These are phyloP conservation scores for Gouania willdenowi DNA, from an alignment of 2,797 vertebrate genomes.

Conservation along the genomic window DNA sequence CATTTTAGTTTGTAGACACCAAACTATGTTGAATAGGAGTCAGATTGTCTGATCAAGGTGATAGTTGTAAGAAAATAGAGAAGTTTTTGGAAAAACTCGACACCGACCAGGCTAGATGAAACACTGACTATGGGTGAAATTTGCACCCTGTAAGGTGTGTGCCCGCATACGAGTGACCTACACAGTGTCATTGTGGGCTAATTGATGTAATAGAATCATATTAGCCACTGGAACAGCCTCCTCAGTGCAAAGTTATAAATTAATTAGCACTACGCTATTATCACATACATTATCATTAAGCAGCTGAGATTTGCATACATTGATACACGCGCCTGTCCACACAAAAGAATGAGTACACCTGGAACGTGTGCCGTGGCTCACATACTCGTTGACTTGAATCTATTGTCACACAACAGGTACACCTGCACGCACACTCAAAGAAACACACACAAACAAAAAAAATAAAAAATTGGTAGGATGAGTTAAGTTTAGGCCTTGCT, in stretches of 20 bases:
- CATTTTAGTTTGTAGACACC: not conserved
- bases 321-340: slow-evolving; percentile 42
- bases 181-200: slow-evolving; percentile 84
- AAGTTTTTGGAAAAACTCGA: slow-evolving; percentile 8
- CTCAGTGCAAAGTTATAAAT: slow-evolving; percentile 85
- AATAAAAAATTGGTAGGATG: slow-evolving; percentile 46
- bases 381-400: slow-evolving; percentile 5
- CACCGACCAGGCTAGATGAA: slow-evolving; percentile 5
- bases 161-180: slow-evolving; percentile 76
- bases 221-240: slow-evolving; percentile 82
- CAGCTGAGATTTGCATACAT: slow-evolving; percentile 79
- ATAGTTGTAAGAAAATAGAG: not conserved
- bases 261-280: slow-evolving; percentile 81
- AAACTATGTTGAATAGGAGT: not conserved
- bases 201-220: slow-evolving; percentile 86
- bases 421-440: slow-evolving; percentile 5
- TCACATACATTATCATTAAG: slow-evolving; percentile 85
- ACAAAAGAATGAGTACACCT: slow-evolving; percentile 25
- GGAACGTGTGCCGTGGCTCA: too few species aligned
- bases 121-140: slow-evolving; percentile 34
- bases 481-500: slow-evolving; percentile 55
- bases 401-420: slow-evolving; percentile 4
- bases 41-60: not conserved
- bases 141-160: slow-evolving; percentile 58
- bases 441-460: slow-evolving; percentile 31